A percentile compares a stretch with the other conserved stretches of the same genome.
phyloP scores from a whole-genome alignment of 2,888 invertebrate species.

The Acanthacorydalis orientalis region DNA sequence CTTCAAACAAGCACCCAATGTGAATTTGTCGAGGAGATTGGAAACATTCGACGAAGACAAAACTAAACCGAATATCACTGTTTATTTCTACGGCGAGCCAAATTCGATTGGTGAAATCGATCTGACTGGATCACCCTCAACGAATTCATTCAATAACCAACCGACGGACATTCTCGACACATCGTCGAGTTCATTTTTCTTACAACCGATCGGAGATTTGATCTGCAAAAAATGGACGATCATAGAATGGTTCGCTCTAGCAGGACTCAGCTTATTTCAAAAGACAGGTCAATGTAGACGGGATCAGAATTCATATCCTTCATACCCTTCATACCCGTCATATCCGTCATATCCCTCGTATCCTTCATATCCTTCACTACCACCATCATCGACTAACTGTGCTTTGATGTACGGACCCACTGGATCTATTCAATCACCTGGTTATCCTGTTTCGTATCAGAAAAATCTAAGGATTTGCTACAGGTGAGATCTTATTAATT shows the following conservation, averaged over 20 bases:
- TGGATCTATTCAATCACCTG: constrained; percentile 27
- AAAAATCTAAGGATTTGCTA: constrained; percentile 26
- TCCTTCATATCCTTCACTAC: neutral
- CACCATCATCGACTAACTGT: constrained; percentile 14
- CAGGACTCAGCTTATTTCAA: neutral
- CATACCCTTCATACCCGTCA: neutral
- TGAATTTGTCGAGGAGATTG: neutral
- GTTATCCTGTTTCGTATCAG: constrained; percentile 28
- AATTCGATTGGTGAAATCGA: constrained; percentile 11
- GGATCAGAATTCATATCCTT: neutral
- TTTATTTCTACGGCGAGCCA: constrained; percentile 19
- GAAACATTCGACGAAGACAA: constrained; percentile 5
- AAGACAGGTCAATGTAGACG: constrained; percentile 1
- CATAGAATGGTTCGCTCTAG: constrained; percentile 3
- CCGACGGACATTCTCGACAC: constrained; percentile 18
- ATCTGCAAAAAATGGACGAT: constrained; percentile 3
- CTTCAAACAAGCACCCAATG: neutral
- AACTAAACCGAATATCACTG: constrained; percentile 3
- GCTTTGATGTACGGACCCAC: constrained; percentile 17
- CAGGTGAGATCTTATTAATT: constrained; percentile 19
- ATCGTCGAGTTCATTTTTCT: neutral
- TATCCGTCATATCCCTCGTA: neutral
- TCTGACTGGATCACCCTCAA: constrained; percentile 1
- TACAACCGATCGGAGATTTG: neutral
- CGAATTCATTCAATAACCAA: neutral